Base-by-base conservation (phyloP, 2,113 vertebrate species). In the Bos indicus region DNA sequence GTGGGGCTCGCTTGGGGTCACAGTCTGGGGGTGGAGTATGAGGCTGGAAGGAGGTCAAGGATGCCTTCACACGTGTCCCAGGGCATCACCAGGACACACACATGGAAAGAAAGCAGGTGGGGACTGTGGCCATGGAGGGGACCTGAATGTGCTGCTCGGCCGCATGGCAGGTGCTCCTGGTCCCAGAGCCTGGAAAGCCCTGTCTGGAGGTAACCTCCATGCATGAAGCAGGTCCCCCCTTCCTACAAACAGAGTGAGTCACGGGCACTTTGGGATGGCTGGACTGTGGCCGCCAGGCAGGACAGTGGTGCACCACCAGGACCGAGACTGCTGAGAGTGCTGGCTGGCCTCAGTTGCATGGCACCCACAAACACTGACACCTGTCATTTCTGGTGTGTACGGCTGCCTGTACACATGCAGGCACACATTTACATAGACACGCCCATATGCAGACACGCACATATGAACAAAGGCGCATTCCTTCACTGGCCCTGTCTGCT, bases 51-150 rank as follows among this genome's bases (percentile, higher is more conserved):
- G 33, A 67, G 33, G 33, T 67, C 33, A n/a, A 67, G 62, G 62
- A 67, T 17, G 8, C 62, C 33, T 67, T 67, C 64, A n/a, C 64
- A 36, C 21, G 33, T 1, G 91, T 26, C 25, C 80, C n/a, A 11
- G 15, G 5, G 12, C 3, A 1, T n/a, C 21, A 0, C 67, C 1
- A 5, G n/a, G 5, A 16, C 54, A 14, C 5, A 21, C 60, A 23
- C 12, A 23, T 28, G 43, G 74, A 88, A 71, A 25, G 28, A 56
- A 14, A 52, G 80, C 2, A 16, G n/a, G 56, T 7, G 8, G 51
- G 54, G n/a, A 62, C n/a, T 1, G 5, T 17, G 62, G 12, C 14
- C 56, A 33, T 26, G 2, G 46, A 85, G 6, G 80, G n/a, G n/a
- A 46, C 46, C 14, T 15, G 30, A 77, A 60, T 33, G 21, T 28